Conservation (phyloP, 1,140 invertebrate species). For the Bombus difficillimus region DNA sequence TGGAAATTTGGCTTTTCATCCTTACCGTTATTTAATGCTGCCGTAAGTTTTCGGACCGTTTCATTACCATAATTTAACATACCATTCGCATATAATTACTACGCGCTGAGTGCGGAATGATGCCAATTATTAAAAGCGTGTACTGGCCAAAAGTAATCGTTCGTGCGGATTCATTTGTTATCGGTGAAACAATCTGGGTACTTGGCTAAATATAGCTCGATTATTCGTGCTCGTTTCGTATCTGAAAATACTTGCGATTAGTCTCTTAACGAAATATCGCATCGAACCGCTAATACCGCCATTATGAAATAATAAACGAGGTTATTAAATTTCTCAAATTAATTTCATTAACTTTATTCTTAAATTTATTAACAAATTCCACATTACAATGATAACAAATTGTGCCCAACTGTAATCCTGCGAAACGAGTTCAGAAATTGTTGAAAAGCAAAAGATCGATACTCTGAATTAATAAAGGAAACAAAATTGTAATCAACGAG, state of each 20-base stretch:
- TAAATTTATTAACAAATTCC: not conserved
- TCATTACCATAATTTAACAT: constrained; percentile 74
- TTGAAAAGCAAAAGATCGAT: not conserved
- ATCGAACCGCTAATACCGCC: not conserved
- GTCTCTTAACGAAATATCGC: not conserved
- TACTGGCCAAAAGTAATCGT: constrained; percentile 45
- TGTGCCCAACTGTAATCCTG: not conserved
- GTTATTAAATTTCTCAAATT: not conserved
- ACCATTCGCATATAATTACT: constrained; percentile 66
- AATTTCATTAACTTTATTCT: not conserved
- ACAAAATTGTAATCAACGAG: constrained; percentile 8
- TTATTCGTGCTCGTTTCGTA: not conserved
- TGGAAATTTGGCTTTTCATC: constrained; percentile 67
- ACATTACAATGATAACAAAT: not conserved
- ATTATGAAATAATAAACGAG: not conserved
- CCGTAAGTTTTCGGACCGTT: constrained; percentile 64
- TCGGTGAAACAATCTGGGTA: constrained; percentile 41
- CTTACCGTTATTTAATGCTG: constrained; percentile 65
- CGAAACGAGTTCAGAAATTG: not conserved
- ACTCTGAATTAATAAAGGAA: not conserved
- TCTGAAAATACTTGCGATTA: not conserved
- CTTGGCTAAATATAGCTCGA: not conserved
- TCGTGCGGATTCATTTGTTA: constrained; percentile 55
- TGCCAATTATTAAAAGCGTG: constrained; percentile 52
- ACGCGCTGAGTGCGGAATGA: constrained; percentile 39